Conservation (phyloP, 2,113 vertebrate genomes). For the Apteryx mantelli region DNA sequence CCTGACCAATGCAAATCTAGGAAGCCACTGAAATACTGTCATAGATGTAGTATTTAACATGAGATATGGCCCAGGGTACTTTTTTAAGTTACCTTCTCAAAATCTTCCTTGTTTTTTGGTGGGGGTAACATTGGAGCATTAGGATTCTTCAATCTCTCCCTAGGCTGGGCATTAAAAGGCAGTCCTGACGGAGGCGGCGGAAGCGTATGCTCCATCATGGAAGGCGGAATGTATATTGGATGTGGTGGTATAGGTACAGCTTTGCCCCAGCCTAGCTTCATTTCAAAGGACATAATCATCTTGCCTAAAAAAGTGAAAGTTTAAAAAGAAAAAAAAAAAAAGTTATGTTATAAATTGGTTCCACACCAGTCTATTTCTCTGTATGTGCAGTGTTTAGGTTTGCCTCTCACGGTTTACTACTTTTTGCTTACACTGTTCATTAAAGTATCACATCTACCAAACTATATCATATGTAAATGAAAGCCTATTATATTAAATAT, state of each 20-base stretch:
- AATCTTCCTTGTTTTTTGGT: constrained; percentile 99
- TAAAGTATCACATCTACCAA: not conserved
- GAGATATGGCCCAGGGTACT: constrained; percentile 76
- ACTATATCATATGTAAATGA: not conserved
- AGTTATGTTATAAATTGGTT: not conserved
- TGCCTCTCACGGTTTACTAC: not conserved
- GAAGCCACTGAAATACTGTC: constrained; percentile 76
- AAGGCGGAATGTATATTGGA: constrained; percentile 99
- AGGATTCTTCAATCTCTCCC: constrained; percentile 97
- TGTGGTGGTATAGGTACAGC: constrained; percentile 98
- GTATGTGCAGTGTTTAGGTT: not conserved
- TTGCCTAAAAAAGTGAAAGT: constrained; percentile 83
- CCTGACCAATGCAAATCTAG: constrained; percentile 72
- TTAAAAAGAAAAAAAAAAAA: not conserved
- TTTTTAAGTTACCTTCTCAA: constrained; percentile 97
- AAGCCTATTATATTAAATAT: not conserved
- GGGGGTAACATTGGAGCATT: constrained; percentile 92
- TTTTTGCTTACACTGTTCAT: not conserved
- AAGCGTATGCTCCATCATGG: constrained; percentile 99
- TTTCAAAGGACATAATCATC: constrained; percentile 99
- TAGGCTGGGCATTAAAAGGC: constrained; percentile 97
- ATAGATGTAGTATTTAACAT: constrained; percentile 77
- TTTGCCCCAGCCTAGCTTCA: constrained; percentile 99
- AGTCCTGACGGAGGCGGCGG: constrained; percentile 97
- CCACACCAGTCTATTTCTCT: not conserved